phyloP scores from a whole-genome alignment of 1,140 invertebrate genomes.

The Papilio aristodemus region DNA sequence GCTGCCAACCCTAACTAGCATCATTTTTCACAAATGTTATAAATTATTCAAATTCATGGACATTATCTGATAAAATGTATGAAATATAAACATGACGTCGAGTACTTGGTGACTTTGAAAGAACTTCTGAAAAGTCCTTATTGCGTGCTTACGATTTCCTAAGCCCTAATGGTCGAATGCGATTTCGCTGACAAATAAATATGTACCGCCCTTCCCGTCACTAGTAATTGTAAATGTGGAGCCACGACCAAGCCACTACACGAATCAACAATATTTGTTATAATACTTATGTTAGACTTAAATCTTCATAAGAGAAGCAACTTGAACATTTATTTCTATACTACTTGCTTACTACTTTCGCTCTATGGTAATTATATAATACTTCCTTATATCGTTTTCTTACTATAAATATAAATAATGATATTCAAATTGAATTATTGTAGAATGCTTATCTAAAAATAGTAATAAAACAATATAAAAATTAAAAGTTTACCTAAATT shows the following conservation, averaged over 20 bases:
- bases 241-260: slow-evolving; percentile 42
- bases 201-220: slow-evolving; percentile 60
- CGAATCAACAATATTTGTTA: too few relatives aligned
- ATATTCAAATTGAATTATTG: too few relatives aligned
- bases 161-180: slow-evolving; percentile 64
- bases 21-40: slow-evolving; percentile 26
- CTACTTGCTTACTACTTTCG: too few relatives aligned
- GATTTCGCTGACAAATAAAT: slow-evolving; percentile 77
- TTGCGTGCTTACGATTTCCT: slow-evolving; percentile 71
- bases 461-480: too few relatives aligned
- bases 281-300: background rate
- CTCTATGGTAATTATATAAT: too few relatives aligned
- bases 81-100: slow-evolving; percentile 54
- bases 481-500: too few relatives aligned
- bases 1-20: slow-evolving; percentile 9
- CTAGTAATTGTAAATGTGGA: slow-evolving; percentile 59
- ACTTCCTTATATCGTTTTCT: too few relatives aligned
- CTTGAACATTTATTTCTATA: background rate
- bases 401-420: too few relatives aligned
- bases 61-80: slow-evolving; percentile 44
- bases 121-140: slow-evolving; percentile 66
- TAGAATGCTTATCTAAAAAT: too few relatives aligned
- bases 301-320: background rate
- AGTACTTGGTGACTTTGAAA: slow-evolving; percentile 41
- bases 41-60: slow-evolving; percentile 38